These are phyloP conservation scores for Hydrolagus colliei DNA, from an alignment of 2,797 vertebrate genomes.

Conservation along the genomic window DNA sequence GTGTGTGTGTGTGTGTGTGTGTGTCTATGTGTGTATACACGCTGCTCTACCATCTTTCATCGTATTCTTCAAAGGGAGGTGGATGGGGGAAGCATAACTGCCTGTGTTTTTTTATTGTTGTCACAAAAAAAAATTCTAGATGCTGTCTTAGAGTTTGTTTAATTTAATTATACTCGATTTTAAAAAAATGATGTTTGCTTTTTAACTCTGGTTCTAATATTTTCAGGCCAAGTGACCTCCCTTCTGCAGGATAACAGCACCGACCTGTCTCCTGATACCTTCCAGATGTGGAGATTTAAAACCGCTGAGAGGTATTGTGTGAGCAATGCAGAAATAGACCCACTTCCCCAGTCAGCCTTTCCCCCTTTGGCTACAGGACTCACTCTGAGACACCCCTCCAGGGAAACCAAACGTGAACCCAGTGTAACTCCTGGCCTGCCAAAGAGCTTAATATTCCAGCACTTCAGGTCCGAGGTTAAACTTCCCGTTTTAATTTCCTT, in stretches of 20 bases:
- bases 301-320: background rate
- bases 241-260: background rate
- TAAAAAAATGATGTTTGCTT: background rate
- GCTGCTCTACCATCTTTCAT: background rate
- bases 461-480: background rate
- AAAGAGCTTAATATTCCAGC: background rate
- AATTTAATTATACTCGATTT: background rate
- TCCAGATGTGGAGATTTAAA: background rate
- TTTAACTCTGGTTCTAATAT: background rate
- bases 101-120: background rate
- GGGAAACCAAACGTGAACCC: background rate
- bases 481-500: background rate
- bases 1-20: background rate
- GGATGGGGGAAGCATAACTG: no score
- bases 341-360: background rate
- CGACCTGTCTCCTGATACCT: background rate
- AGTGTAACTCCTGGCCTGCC: background rate
- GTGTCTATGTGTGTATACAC: background rate
- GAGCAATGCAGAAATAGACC: background rate
- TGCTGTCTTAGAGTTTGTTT: background rate
- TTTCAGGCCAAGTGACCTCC: background rate
- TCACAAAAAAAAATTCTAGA: background rate
- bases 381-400: background rate
- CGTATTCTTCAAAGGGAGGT: background rate
- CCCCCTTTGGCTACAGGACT: background rate